Percentiles rank a stretch among this genome's conserved stretches.
These are phyloP conservation scores for Leptura quadrifasciata DNA, from an alignment of 2,888 invertebrate genomes.

Conservation along the genomic window DNA sequence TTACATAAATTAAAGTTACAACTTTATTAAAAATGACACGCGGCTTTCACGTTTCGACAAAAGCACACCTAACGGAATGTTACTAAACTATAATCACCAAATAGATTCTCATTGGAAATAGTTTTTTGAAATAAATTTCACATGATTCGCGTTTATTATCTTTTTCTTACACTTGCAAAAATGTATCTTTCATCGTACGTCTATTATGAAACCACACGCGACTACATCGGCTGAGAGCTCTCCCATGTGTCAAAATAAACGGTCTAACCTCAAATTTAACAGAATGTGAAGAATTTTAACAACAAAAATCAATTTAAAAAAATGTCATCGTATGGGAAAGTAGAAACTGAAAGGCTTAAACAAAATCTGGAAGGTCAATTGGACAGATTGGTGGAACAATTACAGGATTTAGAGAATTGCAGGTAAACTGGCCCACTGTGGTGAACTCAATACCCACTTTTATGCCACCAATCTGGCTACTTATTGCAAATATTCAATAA, in stretches of 20 bases:
- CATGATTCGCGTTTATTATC: slow-evolving; percentile 25
- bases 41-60: slow-evolving; percentile 74
- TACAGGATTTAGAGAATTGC: slow-evolving; percentile 82
- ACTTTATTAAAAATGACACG: slow-evolving; percentile 74
- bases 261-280: slow-evolving; percentile 58
- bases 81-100: slow-evolving; percentile 61
- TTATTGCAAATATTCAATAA: no score
- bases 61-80: slow-evolving; percentile 70
- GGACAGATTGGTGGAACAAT: slow-evolving; percentile 81
- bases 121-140: slow-evolving; percentile 21
- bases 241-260: slow-evolving; percentile 60
- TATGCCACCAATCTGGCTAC: no score
- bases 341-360: slow-evolving; percentile 79
- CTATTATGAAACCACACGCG: slow-evolving; percentile 27
- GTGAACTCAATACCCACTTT: no score
- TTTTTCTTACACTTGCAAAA: slow-evolving; percentile 36
- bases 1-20: slow-evolving; percentile 70
- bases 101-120: slow-evolving; percentile 43
- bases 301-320: slow-evolving; percentile 40
- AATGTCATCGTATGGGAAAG: slow-evolving; percentile 75
- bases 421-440: slow-evolving; percentile 72
- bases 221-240: slow-evolving; percentile 45
- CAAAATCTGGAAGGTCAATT: slow-evolving; percentile 82
- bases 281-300: slow-evolving; percentile 66
- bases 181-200: slow-evolving; percentile 37